Evolutionary conservation across 1,140 invertebrate genomes (phyloP).

Genomic region (Leptinotarsa undecemlineata): DNA sequence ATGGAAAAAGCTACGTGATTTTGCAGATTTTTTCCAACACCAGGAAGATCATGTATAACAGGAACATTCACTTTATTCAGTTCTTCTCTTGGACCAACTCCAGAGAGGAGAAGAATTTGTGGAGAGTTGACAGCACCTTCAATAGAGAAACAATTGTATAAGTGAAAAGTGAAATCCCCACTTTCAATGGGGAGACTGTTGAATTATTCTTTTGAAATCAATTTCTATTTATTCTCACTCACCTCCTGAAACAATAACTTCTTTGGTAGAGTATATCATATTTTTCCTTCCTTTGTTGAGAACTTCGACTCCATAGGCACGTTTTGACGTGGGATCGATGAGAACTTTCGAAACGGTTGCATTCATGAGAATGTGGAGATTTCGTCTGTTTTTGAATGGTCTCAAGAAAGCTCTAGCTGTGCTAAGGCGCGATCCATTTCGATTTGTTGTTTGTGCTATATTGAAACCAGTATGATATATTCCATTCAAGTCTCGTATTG

Average conservation of each 20-base stretch:
- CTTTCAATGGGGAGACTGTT: too few relatives aligned
- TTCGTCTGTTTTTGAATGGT: slow-evolving; percentile 73
- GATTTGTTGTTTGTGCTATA: slow-evolving; percentile 85
- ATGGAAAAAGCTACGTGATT: slow-evolving; percentile 82
- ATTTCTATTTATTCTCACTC: not conserved
- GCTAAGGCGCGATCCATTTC: slow-evolving; percentile 85
- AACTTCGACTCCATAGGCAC: slow-evolving; percentile 72
- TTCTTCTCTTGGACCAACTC: slow-evolving; percentile 77
- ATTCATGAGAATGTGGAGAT: slow-evolving; percentile 78
- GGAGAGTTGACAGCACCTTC: slow-evolving; percentile 77
- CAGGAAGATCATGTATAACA: slow-evolving; percentile 74
- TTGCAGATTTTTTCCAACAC: slow-evolving; percentile 86
- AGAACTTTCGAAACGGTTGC: slow-evolving; percentile 73
- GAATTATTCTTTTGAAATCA: too few relatives aligned
- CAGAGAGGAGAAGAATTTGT: slow-evolving; percentile 81
- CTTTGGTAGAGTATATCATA: slow-evolving; percentile 64
- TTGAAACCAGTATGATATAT: slow-evolving; percentile 76
- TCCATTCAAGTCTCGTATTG: slow-evolving; percentile 83
- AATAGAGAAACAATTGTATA: slow-evolving; percentile 50
- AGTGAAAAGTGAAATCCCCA: not conserved
- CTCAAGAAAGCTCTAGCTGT: slow-evolving; percentile 80
- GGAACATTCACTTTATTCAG: slow-evolving; percentile 67
- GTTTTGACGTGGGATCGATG: slow-evolving; percentile 69
- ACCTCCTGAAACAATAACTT: slow-evolving; percentile 70
- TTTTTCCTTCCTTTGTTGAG: slow-evolving; percentile 63